A percentile compares a stretch with the other conserved stretches of the same genome.
Evolutionary conservation across 2,797 vertebrate genomes (phyloP).

Genomic region (Semotilus atromaculatus): DNA sequence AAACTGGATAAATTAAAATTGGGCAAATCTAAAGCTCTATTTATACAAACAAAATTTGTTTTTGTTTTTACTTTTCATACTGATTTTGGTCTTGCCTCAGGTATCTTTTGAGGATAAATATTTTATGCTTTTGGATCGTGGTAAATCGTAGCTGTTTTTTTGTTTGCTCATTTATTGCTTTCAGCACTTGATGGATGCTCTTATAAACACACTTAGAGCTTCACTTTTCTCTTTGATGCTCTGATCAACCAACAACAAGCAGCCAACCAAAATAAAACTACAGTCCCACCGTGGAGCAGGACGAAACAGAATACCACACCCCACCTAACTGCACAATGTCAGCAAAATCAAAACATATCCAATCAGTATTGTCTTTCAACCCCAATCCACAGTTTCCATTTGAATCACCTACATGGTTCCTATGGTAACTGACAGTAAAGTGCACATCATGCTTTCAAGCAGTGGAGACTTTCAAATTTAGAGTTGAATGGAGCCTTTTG

Average conservation of each 20-base stretch:
- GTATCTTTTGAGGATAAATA: neutral
- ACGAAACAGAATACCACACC: constrained; percentile 44
- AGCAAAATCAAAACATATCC: constrained; percentile 53
- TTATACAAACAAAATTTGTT: neutral
- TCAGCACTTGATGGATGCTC: constrained; percentile 66
- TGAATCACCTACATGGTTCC: constrained; percentile 75
- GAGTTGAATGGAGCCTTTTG: constrained; percentile 69
- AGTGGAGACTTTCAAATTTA: constrained; percentile 67
- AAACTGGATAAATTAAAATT: neutral
- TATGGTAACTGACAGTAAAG: constrained; percentile 69
- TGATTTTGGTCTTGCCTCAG: constrained; percentile 6
- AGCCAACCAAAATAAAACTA: constrained; percentile 72
- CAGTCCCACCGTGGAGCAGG: constrained; percentile 49
- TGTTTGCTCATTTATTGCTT: constrained; percentile 45
- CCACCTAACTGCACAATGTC: constrained; percentile 31
- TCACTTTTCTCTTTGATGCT: constrained; percentile 63
- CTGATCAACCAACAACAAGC: constrained; percentile 54
- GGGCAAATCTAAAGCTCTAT: neutral
- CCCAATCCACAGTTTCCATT: constrained; percentile 54
- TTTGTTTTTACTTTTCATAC: neutral
- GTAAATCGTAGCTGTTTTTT: constrained; percentile 22
- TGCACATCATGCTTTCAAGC: constrained; percentile 64
- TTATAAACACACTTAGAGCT: constrained; percentile 62
- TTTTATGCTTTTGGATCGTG: neutral
- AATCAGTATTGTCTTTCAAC: constrained; percentile 69